A percentile compares a stretch with the other conserved stretches of the same genome.
Conservation (phyloP, 2,113 vertebrate species). For the Tichodroma muraria region DNA sequence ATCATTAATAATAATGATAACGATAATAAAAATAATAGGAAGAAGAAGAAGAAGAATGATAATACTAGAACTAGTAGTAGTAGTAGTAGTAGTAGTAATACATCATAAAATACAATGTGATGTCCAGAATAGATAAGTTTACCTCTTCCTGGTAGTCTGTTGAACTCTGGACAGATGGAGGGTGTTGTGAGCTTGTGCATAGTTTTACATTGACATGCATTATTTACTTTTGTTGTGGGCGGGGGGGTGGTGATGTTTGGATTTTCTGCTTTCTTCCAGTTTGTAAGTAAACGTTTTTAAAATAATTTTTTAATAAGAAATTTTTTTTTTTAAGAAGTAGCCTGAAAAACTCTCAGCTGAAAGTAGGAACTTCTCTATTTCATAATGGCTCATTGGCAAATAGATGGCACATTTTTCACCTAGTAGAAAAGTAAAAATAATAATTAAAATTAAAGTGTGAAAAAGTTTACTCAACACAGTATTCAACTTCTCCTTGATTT, state of each 20-base stretch:
- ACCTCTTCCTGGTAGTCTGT: neutral
- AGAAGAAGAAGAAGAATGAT: no score
- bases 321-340: neutral
- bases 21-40: no score
- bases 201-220: neutral
- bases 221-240: neutral
- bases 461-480: neutral
- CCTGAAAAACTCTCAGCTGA: neutral
- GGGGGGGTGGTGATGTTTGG: fast-evolving
- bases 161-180: neutral
- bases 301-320: neutral
- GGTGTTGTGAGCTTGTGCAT: neutral
- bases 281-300: neutral
- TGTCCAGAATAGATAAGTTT: neutral
- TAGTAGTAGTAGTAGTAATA: neutral
- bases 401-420: neutral
- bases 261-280: neutral
- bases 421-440: neutral
- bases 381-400: neutral
- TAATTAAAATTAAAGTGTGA: neutral
- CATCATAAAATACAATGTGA: neutral
- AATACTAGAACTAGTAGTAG: no score
- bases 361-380: neutral
- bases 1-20: no score
- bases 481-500: neutral